Evolutionary conservation across 2,888 invertebrate genomes (phyloP).

Genomic region (Pterobdella sp.): DNA sequence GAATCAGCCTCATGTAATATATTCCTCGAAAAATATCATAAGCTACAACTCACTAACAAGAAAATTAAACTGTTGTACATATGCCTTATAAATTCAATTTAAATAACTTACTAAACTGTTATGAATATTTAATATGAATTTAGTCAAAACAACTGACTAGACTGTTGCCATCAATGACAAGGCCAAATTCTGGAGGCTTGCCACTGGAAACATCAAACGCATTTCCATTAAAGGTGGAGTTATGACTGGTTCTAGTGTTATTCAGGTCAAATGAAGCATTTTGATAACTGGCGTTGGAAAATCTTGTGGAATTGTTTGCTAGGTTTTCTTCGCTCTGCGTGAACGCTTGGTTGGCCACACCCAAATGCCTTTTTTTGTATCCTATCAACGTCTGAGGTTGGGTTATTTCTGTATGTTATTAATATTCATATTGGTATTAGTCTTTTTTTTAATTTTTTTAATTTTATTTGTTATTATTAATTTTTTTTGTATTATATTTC

Average conservation of each 20-base stretch:
- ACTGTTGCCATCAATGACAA: conserved; percentile 94
- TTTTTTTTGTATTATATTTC: too few relatives aligned
- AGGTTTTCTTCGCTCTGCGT: conserved; percentile 2
- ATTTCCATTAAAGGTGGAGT: background rate
- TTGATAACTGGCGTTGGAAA: background rate
- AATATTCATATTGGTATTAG: too few relatives aligned
- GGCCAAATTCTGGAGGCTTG: conserved; percentile 61
- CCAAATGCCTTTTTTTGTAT: background rate
- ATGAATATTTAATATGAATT: background rate
- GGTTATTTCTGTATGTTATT: background rate
- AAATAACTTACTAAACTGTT: background rate
- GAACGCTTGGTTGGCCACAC: background rate
- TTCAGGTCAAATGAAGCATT: background rate
- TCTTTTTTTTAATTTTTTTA: too few relatives aligned
- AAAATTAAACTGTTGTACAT: too few relatives aligned
- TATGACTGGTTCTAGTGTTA: background rate
- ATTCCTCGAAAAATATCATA: too few relatives aligned
- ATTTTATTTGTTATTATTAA: too few relatives aligned
- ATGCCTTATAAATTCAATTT: background rate
- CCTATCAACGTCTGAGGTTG: background rate
- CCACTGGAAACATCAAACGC: background rate
- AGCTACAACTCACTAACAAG: too few relatives aligned
- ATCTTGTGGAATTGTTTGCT: background rate
- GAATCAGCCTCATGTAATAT: too few relatives aligned
- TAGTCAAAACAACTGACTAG: conserved; percentile 53